phyloP scores from a whole-genome alignment of 1,140 invertebrate species.

The Drosophila seguyi region DNA sequence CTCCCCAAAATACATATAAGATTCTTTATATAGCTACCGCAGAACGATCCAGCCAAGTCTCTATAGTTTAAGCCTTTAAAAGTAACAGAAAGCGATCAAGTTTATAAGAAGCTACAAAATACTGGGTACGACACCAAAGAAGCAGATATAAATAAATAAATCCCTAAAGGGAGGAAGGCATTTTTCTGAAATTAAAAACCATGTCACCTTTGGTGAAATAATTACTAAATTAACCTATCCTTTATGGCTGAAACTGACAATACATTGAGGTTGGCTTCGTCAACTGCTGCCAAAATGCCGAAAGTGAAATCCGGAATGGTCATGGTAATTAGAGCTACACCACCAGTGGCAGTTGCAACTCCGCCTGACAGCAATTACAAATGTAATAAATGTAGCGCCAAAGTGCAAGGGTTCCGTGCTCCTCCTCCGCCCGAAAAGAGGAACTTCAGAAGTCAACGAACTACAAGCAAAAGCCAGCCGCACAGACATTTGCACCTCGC shows the following conservation, averaged over 20 bases:
- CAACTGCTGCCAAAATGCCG: not conserved
- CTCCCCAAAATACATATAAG: not conserved
- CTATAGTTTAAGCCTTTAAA: no score
- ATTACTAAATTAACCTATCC: not conserved
- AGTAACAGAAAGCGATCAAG: not conserved
- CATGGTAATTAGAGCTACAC: conserved; percentile 59
- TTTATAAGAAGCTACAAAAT: no score
- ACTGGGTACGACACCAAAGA: no score
- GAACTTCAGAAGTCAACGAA: conserved; percentile 81
- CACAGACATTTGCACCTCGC: conserved; percentile 67
- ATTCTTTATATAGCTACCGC: not conserved
- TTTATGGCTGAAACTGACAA: not conserved
- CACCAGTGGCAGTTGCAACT: conserved; percentile 25
- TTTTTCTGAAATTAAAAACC: not conserved
- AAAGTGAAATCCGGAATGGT: conserved; percentile 21
- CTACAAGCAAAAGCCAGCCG: conserved; percentile 68
- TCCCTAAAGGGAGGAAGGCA: not conserved
- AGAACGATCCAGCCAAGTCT: not conserved
- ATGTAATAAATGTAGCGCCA: conserved; percentile 80
- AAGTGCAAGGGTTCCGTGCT: conserved; percentile 56
- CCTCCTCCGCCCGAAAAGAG: conserved; percentile 34
- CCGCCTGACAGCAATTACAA: conserved; percentile 82
- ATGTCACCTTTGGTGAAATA: not conserved
- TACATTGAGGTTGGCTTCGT: not conserved
- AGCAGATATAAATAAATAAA: no score